Evolutionary conservation across 1,140 invertebrate genomes (phyloP), one percentile per base, ranked within the genome.

Genomic region (Dreissena rostriformis): DNA sequence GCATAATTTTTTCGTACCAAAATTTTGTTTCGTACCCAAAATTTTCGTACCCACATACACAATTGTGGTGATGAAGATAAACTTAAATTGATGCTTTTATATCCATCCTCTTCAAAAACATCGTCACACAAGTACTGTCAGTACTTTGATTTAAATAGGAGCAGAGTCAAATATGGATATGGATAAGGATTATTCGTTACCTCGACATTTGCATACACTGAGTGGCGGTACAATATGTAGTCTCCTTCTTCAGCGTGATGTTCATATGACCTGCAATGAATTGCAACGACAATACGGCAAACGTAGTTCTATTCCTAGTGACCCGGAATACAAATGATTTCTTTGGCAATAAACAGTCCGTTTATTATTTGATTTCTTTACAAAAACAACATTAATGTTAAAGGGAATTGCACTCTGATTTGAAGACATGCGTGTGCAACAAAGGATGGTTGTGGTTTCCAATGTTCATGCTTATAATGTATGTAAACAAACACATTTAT

Each of bases 191-290:
- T 61, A n/a, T 4, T n/a, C 17, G 12, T n/a, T 11, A 61, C 57
- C 57, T 61, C 57, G 17, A 24, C 57, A n/a, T 61, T 24, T 61
- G 2, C 22, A 24, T n/a, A 61, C 57, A 61, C 22, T 24, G 22
- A 24, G 57, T 61, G 57, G 2, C 6, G 2, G 57, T 61, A 61
- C 17, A 61, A 24, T 2, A 24, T 61, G 57, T 61, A 5, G 57
- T 61, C 57, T n/a, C 57, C 57, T 61, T 61, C 57, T 19, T 61
- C 57, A 24, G 57, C 57, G 22, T 61, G 57, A 61, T 61, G 57
- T 61, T 61, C 57, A 61, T 61, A 61, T 11, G 57, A 19, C 57
- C 57, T 61, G 22, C 6, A 24, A 61, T 61, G 2, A 2, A 24
- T n/a, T 11, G 57, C 2, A 5, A 61, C 12, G 11, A 61, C 17